These are phyloP conservation scores for Stylophora pistillata DNA, from an alignment of 64 coral and sea anemone species.

Conservation along the genomic window DNA sequence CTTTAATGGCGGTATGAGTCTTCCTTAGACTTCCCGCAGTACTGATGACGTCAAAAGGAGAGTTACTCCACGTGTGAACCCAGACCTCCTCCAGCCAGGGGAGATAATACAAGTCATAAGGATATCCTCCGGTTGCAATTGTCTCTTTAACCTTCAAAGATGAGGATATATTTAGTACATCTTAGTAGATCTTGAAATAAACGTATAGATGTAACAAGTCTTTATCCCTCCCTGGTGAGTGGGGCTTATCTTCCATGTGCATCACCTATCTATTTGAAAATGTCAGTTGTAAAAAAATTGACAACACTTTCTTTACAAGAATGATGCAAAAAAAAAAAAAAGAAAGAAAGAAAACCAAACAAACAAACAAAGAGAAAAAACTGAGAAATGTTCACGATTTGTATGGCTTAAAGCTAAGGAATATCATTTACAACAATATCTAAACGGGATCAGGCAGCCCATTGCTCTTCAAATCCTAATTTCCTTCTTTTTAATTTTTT, in stretches of 20 bases:
- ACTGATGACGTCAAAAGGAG: constrained; percentile 59
- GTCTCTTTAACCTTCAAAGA: constrained; percentile 16
- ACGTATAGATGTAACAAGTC: not conserved
- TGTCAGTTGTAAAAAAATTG: no score
- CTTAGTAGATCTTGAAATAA: not conserved
- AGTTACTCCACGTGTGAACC: constrained; percentile 36
- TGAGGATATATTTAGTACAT: not conserved
- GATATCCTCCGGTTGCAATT: constrained; percentile 5
- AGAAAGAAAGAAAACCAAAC: not conserved
- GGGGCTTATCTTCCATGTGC: no score
- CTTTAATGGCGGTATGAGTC: constrained; percentile 50
- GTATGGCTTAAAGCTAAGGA: no score
- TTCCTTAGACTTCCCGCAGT: not conserved
- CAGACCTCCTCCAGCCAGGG: constrained; percentile 53
- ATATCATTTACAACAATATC: no score
- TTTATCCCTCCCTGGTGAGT: not conserved
- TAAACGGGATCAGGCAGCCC: no score
- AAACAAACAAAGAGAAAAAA: not conserved
- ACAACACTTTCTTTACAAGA: not conserved
- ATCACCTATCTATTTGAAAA: no score
- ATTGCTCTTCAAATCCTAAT: no score
- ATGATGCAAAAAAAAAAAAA: not conserved
- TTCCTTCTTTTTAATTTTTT: no score
- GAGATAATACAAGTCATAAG: constrained; percentile 22
- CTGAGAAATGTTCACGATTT: no score